Percentiles rank a stretch among this genome's conserved stretches.
Conservation (phyloP, 2,888 invertebrate species). For the Drosophila birchii region DNA sequence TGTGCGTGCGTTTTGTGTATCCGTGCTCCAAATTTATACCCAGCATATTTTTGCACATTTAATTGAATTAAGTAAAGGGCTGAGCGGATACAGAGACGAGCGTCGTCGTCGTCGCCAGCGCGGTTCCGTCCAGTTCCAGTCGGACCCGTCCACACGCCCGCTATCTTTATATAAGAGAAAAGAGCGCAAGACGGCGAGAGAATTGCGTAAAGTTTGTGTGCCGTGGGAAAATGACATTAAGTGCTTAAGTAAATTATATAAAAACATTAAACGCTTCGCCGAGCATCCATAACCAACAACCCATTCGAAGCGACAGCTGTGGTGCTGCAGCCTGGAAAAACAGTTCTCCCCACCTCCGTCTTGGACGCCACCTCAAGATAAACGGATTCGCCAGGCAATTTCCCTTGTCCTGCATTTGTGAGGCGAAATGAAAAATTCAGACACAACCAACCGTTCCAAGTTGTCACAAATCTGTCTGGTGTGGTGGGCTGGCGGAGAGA, state of each 20-base stretch:
- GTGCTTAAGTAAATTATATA: constrained; percentile 71
- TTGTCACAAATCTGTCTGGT: constrained; percentile 18
- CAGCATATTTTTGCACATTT: constrained; percentile 56
- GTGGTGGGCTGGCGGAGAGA: neutral
- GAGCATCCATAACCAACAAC: constrained; percentile 39
- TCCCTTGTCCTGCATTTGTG: constrained; percentile 11
- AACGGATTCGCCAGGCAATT: constrained; percentile 35
- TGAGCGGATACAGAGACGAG: constrained; percentile 37
- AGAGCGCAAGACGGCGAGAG: constrained; percentile 23
- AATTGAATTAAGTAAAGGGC: constrained; percentile 69
- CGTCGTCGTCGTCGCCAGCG: constrained; percentile 25
- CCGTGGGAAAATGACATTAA: constrained; percentile 63
- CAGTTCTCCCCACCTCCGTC: constrained; percentile 2
- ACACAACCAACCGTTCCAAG: constrained; percentile 10
- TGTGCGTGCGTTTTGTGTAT: constrained; percentile 70
- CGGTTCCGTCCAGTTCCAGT: constrained; percentile 6
- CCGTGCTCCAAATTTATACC: constrained; percentile 65
- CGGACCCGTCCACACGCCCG: constrained; percentile 6
- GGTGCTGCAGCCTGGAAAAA: constrained; percentile 27
- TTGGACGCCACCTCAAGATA: constrained; percentile 3
- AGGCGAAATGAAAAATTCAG: constrained; percentile 27
- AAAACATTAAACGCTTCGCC: constrained; percentile 62
- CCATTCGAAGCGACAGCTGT: constrained; percentile 29
- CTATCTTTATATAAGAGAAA: constrained; percentile 58
- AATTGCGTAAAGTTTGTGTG: constrained; percentile 69